Evolutionary conservation across 1,140 invertebrate genomes (phyloP).

Genomic region (Drosophila sechellia): DNA sequence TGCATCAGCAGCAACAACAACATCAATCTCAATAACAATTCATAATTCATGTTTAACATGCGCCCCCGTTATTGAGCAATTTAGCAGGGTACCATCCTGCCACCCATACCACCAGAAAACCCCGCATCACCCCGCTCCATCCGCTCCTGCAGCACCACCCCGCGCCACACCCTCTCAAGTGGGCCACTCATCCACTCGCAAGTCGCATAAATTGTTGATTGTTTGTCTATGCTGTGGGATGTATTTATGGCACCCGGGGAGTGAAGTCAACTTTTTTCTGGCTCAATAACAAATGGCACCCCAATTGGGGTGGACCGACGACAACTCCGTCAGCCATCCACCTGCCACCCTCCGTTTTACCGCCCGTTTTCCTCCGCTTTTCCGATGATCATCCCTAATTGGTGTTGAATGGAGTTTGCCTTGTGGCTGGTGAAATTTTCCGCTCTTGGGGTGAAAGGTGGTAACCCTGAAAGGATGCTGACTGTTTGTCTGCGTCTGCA

Average conservation of each 20-base stretch:
- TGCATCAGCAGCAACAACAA: constrained; percentile 51
- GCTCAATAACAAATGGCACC: constrained; percentile 77
- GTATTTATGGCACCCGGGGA: constrained; percentile 76
- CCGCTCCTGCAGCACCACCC: constrained; percentile 4
- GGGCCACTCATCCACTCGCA: constrained; percentile 33
- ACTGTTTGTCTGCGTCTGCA: constrained; percentile 17
- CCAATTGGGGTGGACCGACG: constrained; percentile 62
- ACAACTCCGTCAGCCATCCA: constrained; percentile 51
- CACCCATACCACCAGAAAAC: constrained; percentile 21
- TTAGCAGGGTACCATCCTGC: constrained; percentile 47
- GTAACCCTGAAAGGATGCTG: constrained; percentile 59
- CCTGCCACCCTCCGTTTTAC: constrained; percentile 24
- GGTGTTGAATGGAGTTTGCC: constrained; percentile 82
- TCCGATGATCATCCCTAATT: constrained; percentile 82
- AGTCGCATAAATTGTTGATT: constrained; percentile 79
- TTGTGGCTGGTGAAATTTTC: constrained; percentile 50
- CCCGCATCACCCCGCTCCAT: constrained; percentile 1
- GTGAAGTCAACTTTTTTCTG: constrained; percentile 69
- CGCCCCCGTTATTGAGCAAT: constrained; percentile 68
- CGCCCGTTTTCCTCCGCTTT: constrained; percentile 1
- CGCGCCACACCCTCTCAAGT: constrained; percentile 33
- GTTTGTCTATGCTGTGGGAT: constrained; percentile 73
- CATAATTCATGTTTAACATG: constrained; percentile 85
- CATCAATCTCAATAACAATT: constrained; percentile 85
- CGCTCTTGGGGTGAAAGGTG: constrained; percentile 70